phyloP scores from a whole-genome alignment of 2,888 invertebrate species.

The Theodoxus fluviatilis region DNA sequence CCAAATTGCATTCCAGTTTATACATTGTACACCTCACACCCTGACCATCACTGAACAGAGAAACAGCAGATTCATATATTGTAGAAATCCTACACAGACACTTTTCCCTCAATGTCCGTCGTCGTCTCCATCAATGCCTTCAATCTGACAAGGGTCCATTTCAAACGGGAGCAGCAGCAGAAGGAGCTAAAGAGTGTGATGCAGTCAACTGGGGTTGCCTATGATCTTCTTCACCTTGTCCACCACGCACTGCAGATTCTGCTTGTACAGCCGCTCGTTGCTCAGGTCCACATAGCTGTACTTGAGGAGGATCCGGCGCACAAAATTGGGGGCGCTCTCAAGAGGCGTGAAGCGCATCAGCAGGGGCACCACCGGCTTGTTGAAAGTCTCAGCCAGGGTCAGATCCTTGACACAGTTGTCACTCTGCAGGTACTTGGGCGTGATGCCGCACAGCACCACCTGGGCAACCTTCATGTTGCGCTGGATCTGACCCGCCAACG shows the following conservation, averaged over 20 bases:
- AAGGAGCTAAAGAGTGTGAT: background rate
- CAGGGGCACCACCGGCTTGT: conserved; percentile 59
- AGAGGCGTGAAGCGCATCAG: conserved; percentile 58
- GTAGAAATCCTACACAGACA: no score
- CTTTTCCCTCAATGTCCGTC: no score
- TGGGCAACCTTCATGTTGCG: conserved; percentile 56
- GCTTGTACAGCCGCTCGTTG: conserved; percentile 58
- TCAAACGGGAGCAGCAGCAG: background rate
- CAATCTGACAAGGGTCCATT: no score
- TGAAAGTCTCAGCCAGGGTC: conserved; percentile 57
- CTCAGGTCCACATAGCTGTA: conserved; percentile 56
- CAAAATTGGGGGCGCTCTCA: conserved; percentile 56
- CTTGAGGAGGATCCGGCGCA: conserved; percentile 53
- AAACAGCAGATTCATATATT: background rate
- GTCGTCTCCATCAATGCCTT: no score
- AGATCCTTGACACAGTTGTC: conserved; percentile 63
- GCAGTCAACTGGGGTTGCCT: no score
- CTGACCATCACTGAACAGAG: no score
- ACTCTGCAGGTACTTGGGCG: conserved; percentile 62
- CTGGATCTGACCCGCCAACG: conserved; percentile 55
- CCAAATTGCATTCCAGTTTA: no score
- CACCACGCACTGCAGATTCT: conserved; percentile 51
- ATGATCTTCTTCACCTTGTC: conserved; percentile 52
- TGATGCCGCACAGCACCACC: conserved; percentile 58
- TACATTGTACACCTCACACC: no score